Evolutionary conservation across 2,888 invertebrate genomes (phyloP), one percentile per base, ranked within the genome.

Genomic region (Girardia tigrina): DNA sequence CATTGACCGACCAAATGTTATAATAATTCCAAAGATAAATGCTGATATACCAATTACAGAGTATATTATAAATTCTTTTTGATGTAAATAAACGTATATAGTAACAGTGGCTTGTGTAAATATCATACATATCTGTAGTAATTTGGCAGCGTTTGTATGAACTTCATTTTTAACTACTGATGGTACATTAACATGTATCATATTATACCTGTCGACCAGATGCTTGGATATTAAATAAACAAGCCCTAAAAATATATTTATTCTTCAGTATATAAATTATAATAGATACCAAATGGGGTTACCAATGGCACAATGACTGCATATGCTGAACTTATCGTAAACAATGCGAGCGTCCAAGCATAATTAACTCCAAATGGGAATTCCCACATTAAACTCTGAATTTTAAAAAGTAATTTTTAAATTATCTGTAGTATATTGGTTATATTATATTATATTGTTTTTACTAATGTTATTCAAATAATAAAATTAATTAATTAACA

Each of bases 291-390:
- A 56, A 56, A 56, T 56, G 56, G 56, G 23, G 56, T 56, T 8
- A 56, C 23, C 23, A 56, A 56, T 2, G 56, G 56, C n/a, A 56
- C 56, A 56, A 56, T 56, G 2, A 56, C 56, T 56, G 56, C 56
- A 16, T 56, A 56, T n/a, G 56, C 56, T 56, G 56, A 56, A 56
- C n/a, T 56, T 20, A 56, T 56, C n/a, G 56, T 20, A 56, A 56
- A 56, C 4, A 56, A n/a, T 56, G 56, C 56, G 6, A 56, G 23
- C 56, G 56, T 56, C 56, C 56, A 56, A 8, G 56, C 56, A 56
- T 56, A 56, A 56, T 56, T 56, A 16, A 56, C 23, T 8, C 56
- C 56, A n/a, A 20, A 56, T 20, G 56, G 56, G 23, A 56, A 56
- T 56, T 4, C 56, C 8, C 56, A 56, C n/a, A 56, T 20, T 12